These are phyloP conservation scores for Geotria australis DNA, from an alignment of 2,797 vertebrate species.

Conservation along the genomic window DNA sequence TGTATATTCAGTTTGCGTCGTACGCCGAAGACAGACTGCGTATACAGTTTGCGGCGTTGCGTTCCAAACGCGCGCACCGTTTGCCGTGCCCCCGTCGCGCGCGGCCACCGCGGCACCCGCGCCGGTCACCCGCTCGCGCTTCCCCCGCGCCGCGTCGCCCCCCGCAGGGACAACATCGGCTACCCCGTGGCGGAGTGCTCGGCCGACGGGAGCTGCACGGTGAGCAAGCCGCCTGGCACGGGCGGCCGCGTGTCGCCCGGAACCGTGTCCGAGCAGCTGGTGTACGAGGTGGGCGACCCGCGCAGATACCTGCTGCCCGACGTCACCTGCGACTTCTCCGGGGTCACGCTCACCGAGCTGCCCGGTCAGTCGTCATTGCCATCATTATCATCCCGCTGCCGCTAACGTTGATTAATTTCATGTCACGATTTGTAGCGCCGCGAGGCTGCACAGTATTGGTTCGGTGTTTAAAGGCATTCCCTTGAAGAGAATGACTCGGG, in stretches of 20 bases:
- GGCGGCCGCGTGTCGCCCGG: conserved; percentile 37
- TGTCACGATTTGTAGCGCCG: no score
- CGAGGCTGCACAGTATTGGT: no score
- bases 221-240: conserved; percentile 28
- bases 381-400: no score
- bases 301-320: conserved; percentile 33
- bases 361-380: conserved; percentile 16
- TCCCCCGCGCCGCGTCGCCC: not conserved
- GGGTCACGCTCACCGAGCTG: conserved; percentile 28
- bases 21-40: no score
- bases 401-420: no score
- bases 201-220: conserved; percentile 23
- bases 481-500: not conserved
- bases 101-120: no score
- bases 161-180: conserved; percentile 37
- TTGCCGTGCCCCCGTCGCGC: no score
- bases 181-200: conserved; percentile 37
- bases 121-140: no score
- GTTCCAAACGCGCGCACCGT: no score
- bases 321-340: conserved; percentile 42
- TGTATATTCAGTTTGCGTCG: no score
- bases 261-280: conserved; percentile 35
- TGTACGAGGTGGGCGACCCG: conserved; percentile 42
- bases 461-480: no score
- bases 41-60: no score